Evolutionary conservation across 2,888 invertebrate species (phyloP), one percentile per base, ranked within the genome.

Genomic region (Spisula solida): DNA sequence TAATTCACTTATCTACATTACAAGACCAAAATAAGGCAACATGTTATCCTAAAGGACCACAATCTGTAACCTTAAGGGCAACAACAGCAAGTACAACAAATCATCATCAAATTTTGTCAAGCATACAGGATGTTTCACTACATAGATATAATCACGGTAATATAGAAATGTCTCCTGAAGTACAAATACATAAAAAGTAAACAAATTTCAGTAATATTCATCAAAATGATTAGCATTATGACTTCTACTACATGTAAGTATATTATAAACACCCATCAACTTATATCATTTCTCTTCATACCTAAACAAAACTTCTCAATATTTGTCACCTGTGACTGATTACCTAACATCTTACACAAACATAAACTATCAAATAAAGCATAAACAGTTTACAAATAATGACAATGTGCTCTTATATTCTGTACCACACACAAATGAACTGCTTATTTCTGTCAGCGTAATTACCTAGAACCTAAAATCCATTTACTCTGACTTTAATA

Each of bases 1-100:
- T 66, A 66, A 66, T 66, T 66, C 60, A 66, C 60, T 66, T 66
- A 66, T 66, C 60, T 66, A 66, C 25, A 66, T 25, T 25, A 56
- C 20, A 25, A 25, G 60, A 66, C n/a, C 60, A 66, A 66, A 66
- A 5, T 66, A 25, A 25, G 60, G 10, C 60, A 66, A 66, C 12
- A 25, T 25, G 5, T 2, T 66, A 25, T 25, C 25, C 60, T 20
- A 10, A 51, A 16, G 6, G 16, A 66, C 25, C 60, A 6, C 25
- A 8, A 8, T 41, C 2, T 41, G 41, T 41, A 41, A 41, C 60
- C 60, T 66, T n/a, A n/a, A 25, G 25, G 60, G 60, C 60, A 25
- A 25, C n/a, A 66, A 66, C 25, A 25, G 20, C 25, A 12, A 25
- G 60, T 66, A 25, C n/a, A 66, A 66, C 25, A 25, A 66, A 66